Evolutionary conservation across 2,797 vertebrate species (phyloP), one percentile per base, ranked within the genome.

Genomic region (Lagocephalus sceleratus): DNA sequence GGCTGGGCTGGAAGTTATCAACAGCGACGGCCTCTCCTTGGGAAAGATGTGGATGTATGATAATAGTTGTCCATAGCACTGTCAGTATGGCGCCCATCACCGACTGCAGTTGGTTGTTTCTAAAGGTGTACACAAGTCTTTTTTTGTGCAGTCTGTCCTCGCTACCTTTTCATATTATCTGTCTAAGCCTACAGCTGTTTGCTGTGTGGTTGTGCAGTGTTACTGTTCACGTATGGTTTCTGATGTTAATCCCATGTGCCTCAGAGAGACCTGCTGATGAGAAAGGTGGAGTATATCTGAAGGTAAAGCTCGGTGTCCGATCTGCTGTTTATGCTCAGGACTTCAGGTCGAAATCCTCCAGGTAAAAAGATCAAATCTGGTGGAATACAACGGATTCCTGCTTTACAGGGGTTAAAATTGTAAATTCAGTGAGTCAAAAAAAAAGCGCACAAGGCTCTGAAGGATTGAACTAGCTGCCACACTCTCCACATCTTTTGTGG

Each of bases 1-100:
- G 84, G 92, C 41, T 95, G 94, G 95, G 90, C 90, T 40, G 89
- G 87, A 63, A 71, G 87, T 15, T 92, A 93, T 63, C 93, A 93
- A 0, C 89, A 95, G 66, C 88, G 84, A 35, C 88, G 87, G 50
- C 87, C 93, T 75, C 90, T 92, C 1, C 87, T 91, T 45, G 62
- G 90, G 73, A 93, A 94, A 84, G 91, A 94, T 19, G 88, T 92
- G 59, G 91, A 69, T 17, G 88, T 88, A 51, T 92, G 86, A 91
- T 49, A 42, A 35, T 19, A 38, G 61, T 55, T 21, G 60, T 63
- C 21, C 56, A n/a, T 14, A 53, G 39, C 20, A 17, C 46, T 44
- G 19, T n/a, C 54, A 46, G 43, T 5, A 32, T 32, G 54, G 52
- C 43, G 11, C 44, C 54, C 41, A 21, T 54, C 55, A 44, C 20